These are phyloP conservation scores for Lasioglossum zephyrum DNA, from an alignment of 2,888 invertebrate species.

Conservation along the genomic window DNA sequence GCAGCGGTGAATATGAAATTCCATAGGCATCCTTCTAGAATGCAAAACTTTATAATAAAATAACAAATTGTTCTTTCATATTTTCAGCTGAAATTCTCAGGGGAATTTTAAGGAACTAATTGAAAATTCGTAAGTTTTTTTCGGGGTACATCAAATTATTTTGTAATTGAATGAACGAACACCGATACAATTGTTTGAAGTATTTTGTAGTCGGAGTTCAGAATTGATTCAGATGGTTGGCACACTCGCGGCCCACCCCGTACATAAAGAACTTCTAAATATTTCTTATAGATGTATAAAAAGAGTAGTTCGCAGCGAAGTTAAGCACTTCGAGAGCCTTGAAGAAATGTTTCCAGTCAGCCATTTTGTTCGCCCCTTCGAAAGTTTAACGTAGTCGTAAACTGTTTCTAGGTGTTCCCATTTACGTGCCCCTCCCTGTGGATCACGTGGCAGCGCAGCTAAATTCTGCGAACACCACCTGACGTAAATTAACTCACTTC, in stretches of 20 bases:
- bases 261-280: background rate
- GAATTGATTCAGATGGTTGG: background rate
- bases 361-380: background rate
- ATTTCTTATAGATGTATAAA: slow-evolving; percentile 5
- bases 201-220: background rate
- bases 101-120: background rate
- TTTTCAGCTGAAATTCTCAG: too few relatives aligned
- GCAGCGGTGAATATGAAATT: background rate
- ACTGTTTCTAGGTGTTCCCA: background rate
- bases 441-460: background rate
- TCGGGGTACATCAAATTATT: too few relatives aligned
- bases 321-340: background rate
- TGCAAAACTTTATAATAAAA: background rate
- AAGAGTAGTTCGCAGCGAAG: background rate
- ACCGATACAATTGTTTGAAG: background rate
- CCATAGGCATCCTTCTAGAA: background rate
- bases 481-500: background rate
- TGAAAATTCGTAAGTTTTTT: background rate
- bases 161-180: background rate
- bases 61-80: background rate
- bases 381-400: background rate
- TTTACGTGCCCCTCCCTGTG: background rate
- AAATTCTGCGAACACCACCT: background rate
- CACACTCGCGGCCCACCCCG: background rate
- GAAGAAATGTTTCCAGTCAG: background rate